phyloP scores from a whole-genome alignment of 1,140 invertebrate species.

The Drosophila tsacasi region DNA sequence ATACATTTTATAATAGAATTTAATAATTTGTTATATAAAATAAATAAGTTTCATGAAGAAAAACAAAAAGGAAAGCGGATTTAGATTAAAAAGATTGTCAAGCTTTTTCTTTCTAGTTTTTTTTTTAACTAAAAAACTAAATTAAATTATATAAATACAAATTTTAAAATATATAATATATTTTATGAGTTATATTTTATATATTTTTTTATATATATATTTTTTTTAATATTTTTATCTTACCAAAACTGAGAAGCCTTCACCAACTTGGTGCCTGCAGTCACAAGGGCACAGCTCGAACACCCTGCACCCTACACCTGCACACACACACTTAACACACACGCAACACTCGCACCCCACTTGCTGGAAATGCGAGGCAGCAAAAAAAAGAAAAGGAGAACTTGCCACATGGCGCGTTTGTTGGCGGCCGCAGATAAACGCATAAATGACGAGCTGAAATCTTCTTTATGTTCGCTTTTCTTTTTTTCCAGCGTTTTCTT shows the following conservation, averaged over 20 bases:
- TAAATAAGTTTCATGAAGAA: neutral
- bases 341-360: neutral
- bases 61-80: neutral
- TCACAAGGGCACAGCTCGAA: neutral
- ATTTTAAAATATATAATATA: too few relatives aligned
- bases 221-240: neutral
- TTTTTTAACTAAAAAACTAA: neutral
- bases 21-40: neutral
- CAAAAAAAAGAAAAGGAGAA: slow-evolving; percentile 48
- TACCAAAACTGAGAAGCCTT: fast-evolving
- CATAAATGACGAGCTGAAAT: slow-evolving; percentile 83
- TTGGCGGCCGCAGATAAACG: slow-evolving; percentile 77
- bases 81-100: neutral
- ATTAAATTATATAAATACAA: neutral
- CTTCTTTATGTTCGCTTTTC: slow-evolving; percentile 58
- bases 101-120: neutral
- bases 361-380: slow-evolving; percentile 21
- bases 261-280: neutral
- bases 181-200: too few relatives aligned
- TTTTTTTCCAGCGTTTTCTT: slow-evolving; percentile 48
- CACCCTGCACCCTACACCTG: slow-evolving; percentile 9
- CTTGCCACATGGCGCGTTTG: slow-evolving; percentile 68
- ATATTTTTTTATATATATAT: neutral
- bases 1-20: neutral
- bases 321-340: slow-evolving; percentile 3